phyloP scores from a whole-genome alignment of 2,113 vertebrate species.

The Podocnemis expansa region DNA sequence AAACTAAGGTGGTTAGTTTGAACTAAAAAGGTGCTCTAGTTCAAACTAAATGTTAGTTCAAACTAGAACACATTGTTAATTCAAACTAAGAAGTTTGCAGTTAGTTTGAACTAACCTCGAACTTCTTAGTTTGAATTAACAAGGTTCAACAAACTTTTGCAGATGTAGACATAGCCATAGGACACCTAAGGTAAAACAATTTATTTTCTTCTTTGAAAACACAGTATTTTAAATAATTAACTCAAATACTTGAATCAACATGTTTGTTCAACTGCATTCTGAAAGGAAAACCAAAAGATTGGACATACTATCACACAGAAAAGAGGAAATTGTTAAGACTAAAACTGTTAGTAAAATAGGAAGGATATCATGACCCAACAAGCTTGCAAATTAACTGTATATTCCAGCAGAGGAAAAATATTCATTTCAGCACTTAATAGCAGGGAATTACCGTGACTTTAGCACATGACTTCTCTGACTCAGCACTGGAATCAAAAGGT shows the following conservation, averaged over 20 bases:
- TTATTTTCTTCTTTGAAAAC: conserved; percentile 33
- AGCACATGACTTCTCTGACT: not conserved
- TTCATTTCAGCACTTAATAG: not conserved
- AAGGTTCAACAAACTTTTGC: too few species aligned
- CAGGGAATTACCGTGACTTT: not conserved
- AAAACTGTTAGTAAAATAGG: not conserved
- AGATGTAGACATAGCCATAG: too few species aligned
- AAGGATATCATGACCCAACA: not conserved
- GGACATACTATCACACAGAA: not conserved
- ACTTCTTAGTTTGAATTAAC: too few species aligned
- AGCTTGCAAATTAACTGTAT: not conserved
- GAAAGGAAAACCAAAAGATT: conserved; percentile 19
- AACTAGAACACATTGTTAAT: too few species aligned
- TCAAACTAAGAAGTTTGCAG: too few species aligned
- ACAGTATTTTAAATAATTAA: conserved; percentile 27
- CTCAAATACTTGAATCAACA: conserved; percentile 13
- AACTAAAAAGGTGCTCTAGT: too few species aligned
- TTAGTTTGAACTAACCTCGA: too few species aligned
- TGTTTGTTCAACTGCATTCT: conserved; percentile 12
- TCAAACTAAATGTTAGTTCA: too few species aligned
- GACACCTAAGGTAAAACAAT: conserved; percentile 38
- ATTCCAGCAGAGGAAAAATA: not conserved
- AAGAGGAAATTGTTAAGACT: not conserved
- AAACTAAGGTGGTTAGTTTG: too few species aligned
- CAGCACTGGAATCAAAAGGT: not conserved